phyloP scores from a whole-genome alignment of 2,797 vertebrate genomes.

The Crocodylus rhombifer region DNA sequence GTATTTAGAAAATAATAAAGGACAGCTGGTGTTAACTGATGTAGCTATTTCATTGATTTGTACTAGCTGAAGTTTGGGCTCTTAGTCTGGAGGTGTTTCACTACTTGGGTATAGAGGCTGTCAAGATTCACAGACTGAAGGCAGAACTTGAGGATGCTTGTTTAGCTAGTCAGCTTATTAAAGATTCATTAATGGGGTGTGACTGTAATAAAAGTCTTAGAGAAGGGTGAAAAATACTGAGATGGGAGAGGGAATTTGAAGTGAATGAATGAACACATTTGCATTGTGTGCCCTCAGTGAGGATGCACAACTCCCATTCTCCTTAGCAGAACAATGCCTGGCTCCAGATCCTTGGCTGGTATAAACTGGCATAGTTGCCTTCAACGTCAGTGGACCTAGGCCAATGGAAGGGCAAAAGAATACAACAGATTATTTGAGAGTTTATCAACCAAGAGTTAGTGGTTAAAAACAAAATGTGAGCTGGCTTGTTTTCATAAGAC shows the following conservation, averaged over 20 bases:
- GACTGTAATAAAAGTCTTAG: rapidly evolving
- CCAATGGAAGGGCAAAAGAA: no score
- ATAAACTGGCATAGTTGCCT: neutral
- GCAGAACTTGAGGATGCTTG: neutral
- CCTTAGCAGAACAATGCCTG: neutral
- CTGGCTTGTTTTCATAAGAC: no score
- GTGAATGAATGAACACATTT: neutral
- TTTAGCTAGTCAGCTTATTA: neutral
- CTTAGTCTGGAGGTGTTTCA: rapidly evolving
- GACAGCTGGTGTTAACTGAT: neutral
- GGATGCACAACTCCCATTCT: no score
- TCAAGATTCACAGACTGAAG: neutral
- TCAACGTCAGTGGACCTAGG: neutral
- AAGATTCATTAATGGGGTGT: neutral
- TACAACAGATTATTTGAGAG: no score
- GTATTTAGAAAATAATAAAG: neutral
- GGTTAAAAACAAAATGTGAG: no score
- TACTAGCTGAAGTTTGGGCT: rapidly evolving
- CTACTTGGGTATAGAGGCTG: neutral
- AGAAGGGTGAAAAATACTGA: neutral
- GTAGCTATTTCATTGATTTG: rapidly evolving
- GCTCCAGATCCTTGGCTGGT: neutral
- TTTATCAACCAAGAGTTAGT: no score
- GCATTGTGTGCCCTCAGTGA: no score
- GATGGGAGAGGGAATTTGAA: neutral